Conservation (phyloP, 2,797 vertebrate species). For the Pseudomugil gertrudae region DNA sequence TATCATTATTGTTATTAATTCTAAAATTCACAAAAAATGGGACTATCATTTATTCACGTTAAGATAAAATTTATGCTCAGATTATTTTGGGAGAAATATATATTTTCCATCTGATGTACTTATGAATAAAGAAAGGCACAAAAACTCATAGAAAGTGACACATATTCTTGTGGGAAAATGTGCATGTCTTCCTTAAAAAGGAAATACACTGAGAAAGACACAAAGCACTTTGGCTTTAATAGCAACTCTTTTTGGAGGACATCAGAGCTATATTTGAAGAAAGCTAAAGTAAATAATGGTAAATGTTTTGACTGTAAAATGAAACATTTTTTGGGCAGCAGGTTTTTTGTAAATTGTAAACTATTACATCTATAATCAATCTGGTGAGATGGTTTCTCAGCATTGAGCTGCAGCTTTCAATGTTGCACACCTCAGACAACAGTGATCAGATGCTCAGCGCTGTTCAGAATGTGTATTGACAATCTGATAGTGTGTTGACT, state of each 20-base stretch:
- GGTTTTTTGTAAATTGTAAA: constrained; percentile 40
- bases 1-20: too few species aligned
- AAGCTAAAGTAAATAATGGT: constrained; percentile 10
- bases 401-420: constrained; percentile 13
- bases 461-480: constrained; percentile 56
- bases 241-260: constrained; percentile 1
- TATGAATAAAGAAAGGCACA: too few species aligned
- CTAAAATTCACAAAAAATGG: too few species aligned
- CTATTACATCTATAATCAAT: constrained; percentile 12
- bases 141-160: too few species aligned
- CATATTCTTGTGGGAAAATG: background rate
- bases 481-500: constrained; percentile 56
- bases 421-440: constrained; percentile 22
- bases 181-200: constrained; percentile 4
- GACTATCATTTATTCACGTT: too few species aligned
- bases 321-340: constrained; percentile 16
- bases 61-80: too few species aligned
- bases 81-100: too few species aligned
- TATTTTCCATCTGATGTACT: too few species aligned
- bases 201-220: constrained; percentile 11
- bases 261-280: background rate
- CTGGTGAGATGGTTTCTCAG: constrained; percentile 6
- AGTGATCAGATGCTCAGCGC: constrained; percentile 46
- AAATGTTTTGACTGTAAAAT: constrained; percentile 24
- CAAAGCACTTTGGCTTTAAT: constrained; percentile 29